phyloP scores from a whole-genome alignment of 2,797 vertebrate genomes.

The Garrulus glandarius region DNA sequence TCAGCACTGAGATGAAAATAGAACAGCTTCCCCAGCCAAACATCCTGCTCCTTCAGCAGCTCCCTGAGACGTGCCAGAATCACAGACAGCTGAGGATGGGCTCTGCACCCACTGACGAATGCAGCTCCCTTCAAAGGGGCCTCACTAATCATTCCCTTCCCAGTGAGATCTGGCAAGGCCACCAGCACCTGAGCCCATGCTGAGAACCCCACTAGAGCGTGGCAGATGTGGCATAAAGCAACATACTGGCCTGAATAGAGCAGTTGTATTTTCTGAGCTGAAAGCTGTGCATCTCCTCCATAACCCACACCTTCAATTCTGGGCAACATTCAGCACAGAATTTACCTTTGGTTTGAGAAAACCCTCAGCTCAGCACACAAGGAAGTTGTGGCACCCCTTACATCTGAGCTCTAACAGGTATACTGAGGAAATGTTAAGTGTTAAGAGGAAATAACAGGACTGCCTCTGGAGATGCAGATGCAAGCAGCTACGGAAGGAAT shows the following conservation, averaged over 20 bases:
- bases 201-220: fast-evolving
- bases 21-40: not conserved
- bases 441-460: not conserved
- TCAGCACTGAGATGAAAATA: not conserved
- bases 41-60: not conserved
- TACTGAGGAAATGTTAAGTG: fast-evolving
- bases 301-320: not conserved
- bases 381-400: not conserved
- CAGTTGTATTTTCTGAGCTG: not conserved
- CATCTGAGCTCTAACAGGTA: fast-evolving
- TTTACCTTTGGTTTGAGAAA: not conserved
- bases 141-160: not conserved
- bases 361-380: not conserved
- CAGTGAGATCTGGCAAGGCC: not conserved
- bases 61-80: not conserved
- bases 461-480: not conserved
- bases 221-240: not conserved
- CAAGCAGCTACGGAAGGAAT: not conserved
- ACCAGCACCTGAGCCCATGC: not conserved
- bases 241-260: not conserved
- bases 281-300: not conserved
- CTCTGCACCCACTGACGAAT: fast-evolving
- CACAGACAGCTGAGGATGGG: fast-evolving
- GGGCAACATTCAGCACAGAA: not conserved
- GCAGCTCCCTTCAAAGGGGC: not conserved